Evolutionary conservation across 2,797 vertebrate genomes (phyloP).

Genomic region (Lithobates sylvaticus): DNA sequence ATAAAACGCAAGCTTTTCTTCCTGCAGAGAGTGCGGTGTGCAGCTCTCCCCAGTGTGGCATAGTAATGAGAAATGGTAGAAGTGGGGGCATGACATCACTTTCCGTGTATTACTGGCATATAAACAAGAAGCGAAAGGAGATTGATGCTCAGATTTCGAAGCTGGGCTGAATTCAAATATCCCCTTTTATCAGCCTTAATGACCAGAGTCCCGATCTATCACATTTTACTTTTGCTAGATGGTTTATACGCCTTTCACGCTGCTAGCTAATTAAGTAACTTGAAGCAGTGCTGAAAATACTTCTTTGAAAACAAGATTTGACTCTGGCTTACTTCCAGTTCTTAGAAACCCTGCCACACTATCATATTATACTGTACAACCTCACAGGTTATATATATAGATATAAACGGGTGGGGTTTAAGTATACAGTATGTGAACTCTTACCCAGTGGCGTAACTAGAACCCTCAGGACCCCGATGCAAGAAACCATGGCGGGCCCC

Average conservation of each 20-base stretch:
- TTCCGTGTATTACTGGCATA: slow-evolving; percentile 29
- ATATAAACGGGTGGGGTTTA: background rate
- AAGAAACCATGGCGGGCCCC: too few species aligned
- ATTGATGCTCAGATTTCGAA: slow-evolving; percentile 16
- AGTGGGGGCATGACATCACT: slow-evolving; percentile 37
- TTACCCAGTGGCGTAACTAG: too few species aligned
- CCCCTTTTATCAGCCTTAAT: slow-evolving; percentile 37
- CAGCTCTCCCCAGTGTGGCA: slow-evolving; percentile 20
- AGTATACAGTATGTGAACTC: background rate
- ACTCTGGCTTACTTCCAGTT: background rate
- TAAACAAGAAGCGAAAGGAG: slow-evolving; percentile 41
- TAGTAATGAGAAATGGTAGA: slow-evolving; percentile 34
- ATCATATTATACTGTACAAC: background rate
- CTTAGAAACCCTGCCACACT: background rate
- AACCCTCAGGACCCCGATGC: too few species aligned
- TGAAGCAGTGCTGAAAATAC: background rate
- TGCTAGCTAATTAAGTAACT: background rate
- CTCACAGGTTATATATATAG: background rate
- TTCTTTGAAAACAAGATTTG: background rate
- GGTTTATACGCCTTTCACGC: background rate
- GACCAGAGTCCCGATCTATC: slow-evolving; percentile 30
- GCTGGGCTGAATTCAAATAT: slow-evolving; percentile 33
- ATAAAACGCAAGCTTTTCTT: slow-evolving; percentile 21
- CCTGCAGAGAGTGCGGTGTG: background rate
- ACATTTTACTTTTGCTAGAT: slow-evolving; percentile 10